These are phyloP conservation scores for Melanogrammus aeglefinus DNA, from an alignment of 2,797 vertebrate genomes.

Conservation along the genomic window DNA sequence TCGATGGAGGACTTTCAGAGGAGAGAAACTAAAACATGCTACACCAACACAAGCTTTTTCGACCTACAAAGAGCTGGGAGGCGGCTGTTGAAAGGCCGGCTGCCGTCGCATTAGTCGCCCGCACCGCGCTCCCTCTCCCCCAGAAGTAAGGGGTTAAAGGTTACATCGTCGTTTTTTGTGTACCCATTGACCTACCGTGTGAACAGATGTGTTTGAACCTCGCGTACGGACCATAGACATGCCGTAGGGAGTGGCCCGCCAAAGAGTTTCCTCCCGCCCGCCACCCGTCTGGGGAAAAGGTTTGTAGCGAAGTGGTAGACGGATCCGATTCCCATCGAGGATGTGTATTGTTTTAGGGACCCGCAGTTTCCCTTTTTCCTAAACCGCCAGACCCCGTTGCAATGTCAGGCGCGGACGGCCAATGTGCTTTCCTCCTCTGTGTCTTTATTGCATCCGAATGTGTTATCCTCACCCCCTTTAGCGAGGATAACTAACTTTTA, in stretches of 20 bases:
- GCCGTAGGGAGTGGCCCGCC: neutral
- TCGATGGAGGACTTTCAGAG: neutral
- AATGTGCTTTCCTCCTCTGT: neutral
- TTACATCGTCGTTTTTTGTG: neutral
- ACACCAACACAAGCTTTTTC: no score
- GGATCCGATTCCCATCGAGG: neutral
- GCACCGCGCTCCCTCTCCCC: no score
- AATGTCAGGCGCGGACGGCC: neutral
- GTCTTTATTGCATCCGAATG: neutral
- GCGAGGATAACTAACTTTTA: no score
- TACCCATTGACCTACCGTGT: neutral
- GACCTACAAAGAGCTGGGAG: no score
- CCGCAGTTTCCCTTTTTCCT: neutral
- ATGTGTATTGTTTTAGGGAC: conserved; percentile 2
- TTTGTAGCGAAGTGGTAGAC: neutral
- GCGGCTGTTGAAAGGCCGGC: neutral
- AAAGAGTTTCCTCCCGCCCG: neutral
- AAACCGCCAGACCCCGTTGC: neutral
- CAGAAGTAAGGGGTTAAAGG: neutral
- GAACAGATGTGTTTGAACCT: neutral
- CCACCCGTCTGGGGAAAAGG: neutral
- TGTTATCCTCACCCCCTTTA: neutral
- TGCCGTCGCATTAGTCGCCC: neutral
- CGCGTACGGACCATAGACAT: neutral
- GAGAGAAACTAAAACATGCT: neutral